These are phyloP conservation scores for Drosophila stalkeri DNA, from an alignment of 2,888 invertebrate genomes.

Conservation along the genomic window DNA sequence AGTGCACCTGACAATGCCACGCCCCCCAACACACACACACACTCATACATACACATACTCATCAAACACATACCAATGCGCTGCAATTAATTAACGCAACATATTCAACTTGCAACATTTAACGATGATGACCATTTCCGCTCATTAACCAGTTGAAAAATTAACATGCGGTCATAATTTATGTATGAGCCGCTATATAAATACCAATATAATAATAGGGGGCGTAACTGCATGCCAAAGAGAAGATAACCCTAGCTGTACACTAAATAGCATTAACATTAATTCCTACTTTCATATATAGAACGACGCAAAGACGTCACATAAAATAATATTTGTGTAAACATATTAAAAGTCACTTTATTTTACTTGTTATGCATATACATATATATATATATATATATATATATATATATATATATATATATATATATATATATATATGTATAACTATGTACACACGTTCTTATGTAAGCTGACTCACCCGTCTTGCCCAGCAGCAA, in stretches of 20 bases:
- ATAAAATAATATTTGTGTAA: neutral
- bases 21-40: conserved; percentile 29
- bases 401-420: too few relatives aligned
- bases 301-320: neutral
- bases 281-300: neutral
- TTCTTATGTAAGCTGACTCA: too few relatives aligned
- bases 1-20: conserved; percentile 57
- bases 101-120: conserved; percentile 62
- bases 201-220: conserved; percentile 27
- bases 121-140: conserved; percentile 74
- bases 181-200: conserved; percentile 45
- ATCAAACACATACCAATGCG: conserved; percentile 14
- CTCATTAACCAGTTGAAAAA: conserved; percentile 78
- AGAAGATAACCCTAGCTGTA: neutral
- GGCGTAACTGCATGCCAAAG: conserved; percentile 3
- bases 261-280: neutral
- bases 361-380: neutral
- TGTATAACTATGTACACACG: too few relatives aligned
- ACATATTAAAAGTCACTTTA: neutral
- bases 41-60: neutral
- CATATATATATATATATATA: too few relatives aligned
- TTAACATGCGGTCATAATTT: conserved; percentile 69
- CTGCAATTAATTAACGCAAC: conserved; percentile 57
- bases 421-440: too few relatives aligned
- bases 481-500: too few relatives aligned